A percentile compares a stretch with the other conserved stretches of the same genome.
phyloP scores from a whole-genome alignment of 2,797 vertebrate genomes.

The Acanthurus leucopareius region DNA sequence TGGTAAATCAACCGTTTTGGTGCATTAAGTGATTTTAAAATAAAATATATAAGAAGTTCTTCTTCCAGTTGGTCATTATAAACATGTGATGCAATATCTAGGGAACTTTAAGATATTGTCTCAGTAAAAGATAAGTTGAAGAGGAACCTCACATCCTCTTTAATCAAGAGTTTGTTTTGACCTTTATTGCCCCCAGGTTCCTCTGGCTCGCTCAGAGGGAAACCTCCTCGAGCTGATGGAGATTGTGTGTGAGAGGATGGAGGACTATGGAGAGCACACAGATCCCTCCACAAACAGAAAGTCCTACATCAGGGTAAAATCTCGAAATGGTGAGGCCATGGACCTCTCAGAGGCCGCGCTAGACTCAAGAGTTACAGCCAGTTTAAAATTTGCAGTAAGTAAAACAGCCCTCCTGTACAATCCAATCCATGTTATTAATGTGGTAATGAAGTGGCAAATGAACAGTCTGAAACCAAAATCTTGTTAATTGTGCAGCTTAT shows the following conservation, averaged over 20 bases:
- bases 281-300: slow-evolving; percentile 89
- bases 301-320: slow-evolving; percentile 88
- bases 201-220: slow-evolving; percentile 93
- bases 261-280: slow-evolving; percentile 91
- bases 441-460: no score
- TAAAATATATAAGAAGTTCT: no score
- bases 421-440: background rate
- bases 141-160: no score
- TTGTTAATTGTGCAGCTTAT: background rate
- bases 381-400: slow-evolving; percentile 93
- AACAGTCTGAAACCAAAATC: background rate
- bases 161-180: background rate
- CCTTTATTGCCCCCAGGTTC: slow-evolving; percentile 83
- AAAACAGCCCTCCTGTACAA: background rate
- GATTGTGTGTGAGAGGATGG: slow-evolving; percentile 93
- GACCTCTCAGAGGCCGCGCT: slow-evolving; percentile 90
- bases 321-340: slow-evolving; percentile 87
- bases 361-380: slow-evolving; percentile 89
- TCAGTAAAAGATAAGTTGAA: background rate
- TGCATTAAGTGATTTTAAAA: background rate
- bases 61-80: background rate
- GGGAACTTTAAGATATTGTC: background rate
- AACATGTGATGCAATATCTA: background rate
- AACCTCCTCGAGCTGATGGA: slow-evolving; percentile 96
- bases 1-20: slow-evolving; percentile 1